Evolutionary conservation across 2,113 vertebrate species (phyloP).

Genomic region (Calyptommatus sinebrachiatus): DNA sequence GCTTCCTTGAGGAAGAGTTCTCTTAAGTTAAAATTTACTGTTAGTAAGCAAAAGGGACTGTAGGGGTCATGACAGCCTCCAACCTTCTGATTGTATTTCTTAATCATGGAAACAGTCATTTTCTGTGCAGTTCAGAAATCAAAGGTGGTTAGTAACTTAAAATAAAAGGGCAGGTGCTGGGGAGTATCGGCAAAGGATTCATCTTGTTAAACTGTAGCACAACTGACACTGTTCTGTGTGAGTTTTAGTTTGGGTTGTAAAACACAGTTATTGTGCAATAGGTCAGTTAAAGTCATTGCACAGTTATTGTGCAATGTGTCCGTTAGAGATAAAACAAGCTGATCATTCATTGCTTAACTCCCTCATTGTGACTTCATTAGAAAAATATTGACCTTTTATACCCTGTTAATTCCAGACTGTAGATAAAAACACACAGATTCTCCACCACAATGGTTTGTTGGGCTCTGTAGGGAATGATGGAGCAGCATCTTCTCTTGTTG

Average conservation of each 20-base stretch:
- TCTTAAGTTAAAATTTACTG: background rate
- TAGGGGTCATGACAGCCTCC: background rate
- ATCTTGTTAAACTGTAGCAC: background rate
- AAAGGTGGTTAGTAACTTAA: background rate
- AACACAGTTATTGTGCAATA: background rate
- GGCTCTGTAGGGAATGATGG: background rate
- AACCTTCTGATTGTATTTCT: background rate
- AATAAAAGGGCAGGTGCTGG: background rate
- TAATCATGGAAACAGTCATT: background rate
- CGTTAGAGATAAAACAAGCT: background rate
- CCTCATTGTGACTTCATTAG: background rate
- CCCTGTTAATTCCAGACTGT: background rate
- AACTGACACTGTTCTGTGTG: background rate
- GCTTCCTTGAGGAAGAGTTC: background rate
- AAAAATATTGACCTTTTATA: background rate
- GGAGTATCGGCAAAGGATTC: background rate
- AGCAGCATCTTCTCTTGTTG: background rate
- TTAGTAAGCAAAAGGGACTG: no score
- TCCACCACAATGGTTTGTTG: background rate
- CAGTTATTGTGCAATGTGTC: no score
- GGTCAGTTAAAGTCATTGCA: background rate
- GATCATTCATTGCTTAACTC: background rate
- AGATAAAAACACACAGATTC: background rate
- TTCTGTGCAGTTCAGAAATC: background rate
- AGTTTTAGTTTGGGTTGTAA: background rate